A percentile compares a stretch with the other conserved stretches of the same genome.
Evolutionary conservation across 2,888 invertebrate genomes (phyloP).

Genomic region (Phaonia tiefii): DNA sequence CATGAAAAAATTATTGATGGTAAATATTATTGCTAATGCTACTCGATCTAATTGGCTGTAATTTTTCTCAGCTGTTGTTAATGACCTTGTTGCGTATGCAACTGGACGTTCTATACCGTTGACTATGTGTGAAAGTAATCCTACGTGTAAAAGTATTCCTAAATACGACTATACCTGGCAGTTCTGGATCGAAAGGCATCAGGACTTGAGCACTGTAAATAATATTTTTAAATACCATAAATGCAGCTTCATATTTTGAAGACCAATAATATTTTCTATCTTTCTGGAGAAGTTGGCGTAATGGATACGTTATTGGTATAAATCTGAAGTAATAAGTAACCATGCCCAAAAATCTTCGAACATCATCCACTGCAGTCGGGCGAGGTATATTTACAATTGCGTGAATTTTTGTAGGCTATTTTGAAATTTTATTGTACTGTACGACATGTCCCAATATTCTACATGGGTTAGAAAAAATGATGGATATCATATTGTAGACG

Average conservation of each 20-base stretch:
- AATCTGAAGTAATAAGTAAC: constrained; percentile 31
- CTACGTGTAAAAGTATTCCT: constrained; percentile 51
- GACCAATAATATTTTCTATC: constrained; percentile 45
- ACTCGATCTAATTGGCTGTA: constrained; percentile 52
- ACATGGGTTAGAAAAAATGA: constrained; percentile 49
- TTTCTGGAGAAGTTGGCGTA: constrained; percentile 49
- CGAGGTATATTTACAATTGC: not conserved
- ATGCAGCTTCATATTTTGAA: constrained; percentile 54
- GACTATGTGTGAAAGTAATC: constrained; percentile 47
- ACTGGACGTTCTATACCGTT: constrained; percentile 44
- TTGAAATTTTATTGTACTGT: constrained; percentile 54
- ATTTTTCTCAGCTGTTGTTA: constrained; percentile 49
- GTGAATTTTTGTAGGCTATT: not conserved
- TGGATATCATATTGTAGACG: constrained; percentile 59
- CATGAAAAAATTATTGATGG: constrained; percentile 43
- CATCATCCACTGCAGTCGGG: not conserved
- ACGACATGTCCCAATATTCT: constrained; percentile 57
- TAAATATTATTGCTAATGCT: constrained; percentile 41
- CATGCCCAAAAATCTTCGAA: constrained; percentile 37
- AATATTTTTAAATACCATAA: constrained; percentile 55
- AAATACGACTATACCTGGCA: constrained; percentile 30
- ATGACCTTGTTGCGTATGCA: constrained; percentile 54
- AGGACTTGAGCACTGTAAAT: constrained; percentile 47
- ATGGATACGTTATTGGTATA: constrained; percentile 47
- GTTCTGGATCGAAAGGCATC: too few relatives aligned